These are phyloP conservation scores for Drosophila macrospina DNA, from an alignment of 2,888 invertebrate species.

Conservation along the genomic window DNA sequence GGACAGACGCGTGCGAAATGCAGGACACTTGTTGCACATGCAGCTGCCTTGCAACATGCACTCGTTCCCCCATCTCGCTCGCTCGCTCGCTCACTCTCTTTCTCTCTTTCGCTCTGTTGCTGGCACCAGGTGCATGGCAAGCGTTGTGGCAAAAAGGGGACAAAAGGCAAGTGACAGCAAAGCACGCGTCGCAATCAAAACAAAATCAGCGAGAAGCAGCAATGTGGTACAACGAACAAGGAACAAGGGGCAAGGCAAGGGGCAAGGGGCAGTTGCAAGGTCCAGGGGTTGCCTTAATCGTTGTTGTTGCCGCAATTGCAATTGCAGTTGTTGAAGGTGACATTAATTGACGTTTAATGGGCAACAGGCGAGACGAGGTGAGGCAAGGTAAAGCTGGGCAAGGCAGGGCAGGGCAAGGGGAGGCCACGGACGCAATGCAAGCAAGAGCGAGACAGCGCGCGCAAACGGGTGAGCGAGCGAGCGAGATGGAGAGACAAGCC, in stretches of 20 bases:
- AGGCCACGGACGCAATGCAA: constrained; percentile 12
- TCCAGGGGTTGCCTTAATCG: constrained; percentile 29
- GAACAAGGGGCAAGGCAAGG: background rate
- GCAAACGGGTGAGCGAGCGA: background rate
- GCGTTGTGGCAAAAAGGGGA: background rate
- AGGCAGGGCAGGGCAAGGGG: constrained; percentile 22
- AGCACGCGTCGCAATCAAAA: constrained; percentile 77
- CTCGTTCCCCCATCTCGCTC: background rate
- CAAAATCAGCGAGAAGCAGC: constrained; percentile 46
- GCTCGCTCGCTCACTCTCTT: background rate
- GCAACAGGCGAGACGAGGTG: constrained; percentile 6
- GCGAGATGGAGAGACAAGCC: constrained; percentile 28
- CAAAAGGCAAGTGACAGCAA: constrained; percentile 19
- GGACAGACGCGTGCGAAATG: constrained; percentile 21
- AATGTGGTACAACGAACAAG: background rate
- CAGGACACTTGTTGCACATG: constrained; percentile 66
- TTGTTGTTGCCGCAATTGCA: constrained; percentile 48
- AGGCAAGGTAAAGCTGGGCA: too few relatives aligned
- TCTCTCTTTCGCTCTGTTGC: background rate
- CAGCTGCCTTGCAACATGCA: constrained; percentile 22
- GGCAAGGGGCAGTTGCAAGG: background rate
- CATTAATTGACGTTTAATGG: constrained; percentile 79
- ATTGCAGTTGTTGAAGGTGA: constrained; percentile 78
- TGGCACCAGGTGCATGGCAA: constrained; percentile 10
- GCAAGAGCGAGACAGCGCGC: constrained; percentile 1